phyloP scores from a whole-genome alignment of 92 coral and sea anemone species.

The Siderastrea radians region DNA sequence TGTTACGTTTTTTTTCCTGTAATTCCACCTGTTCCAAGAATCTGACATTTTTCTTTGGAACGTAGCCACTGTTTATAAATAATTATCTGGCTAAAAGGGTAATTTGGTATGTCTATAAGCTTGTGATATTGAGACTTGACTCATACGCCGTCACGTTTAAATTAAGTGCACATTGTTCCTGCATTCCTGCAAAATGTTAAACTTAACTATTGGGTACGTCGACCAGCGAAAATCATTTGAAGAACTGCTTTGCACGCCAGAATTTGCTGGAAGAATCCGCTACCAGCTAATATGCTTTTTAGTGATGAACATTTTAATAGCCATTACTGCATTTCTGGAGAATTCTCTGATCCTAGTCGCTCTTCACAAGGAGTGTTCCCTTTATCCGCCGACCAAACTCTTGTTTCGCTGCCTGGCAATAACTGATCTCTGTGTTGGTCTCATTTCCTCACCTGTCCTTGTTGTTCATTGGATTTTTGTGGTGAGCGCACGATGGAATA shows the following conservation, averaged over 20 bases:
- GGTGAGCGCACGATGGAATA: background rate
- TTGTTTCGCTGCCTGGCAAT: background rate
- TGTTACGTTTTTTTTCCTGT: no score
- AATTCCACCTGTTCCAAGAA: no score
- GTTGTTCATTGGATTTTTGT: background rate
- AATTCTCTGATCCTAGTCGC: background rate
- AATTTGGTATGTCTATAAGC: no score
- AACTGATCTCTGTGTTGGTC: conserved; percentile 1
- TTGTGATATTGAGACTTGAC: no score
- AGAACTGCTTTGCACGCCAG: background rate
- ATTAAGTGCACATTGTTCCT: no score
- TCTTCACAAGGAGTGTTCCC: conserved; percentile 1
- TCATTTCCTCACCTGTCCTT: background rate
- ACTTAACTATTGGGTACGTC: no score
- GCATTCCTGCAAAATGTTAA: no score
- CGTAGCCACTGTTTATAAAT: no score
- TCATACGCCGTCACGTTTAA: no score
- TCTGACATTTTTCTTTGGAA: no score
- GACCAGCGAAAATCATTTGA: background rate
- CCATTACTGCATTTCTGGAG: background rate
- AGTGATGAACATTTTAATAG: background rate
- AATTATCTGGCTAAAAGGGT: no score
- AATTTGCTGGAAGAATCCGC: background rate
- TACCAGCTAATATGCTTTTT: background rate
- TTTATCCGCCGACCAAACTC: conserved; percentile 2